A percentile compares a stretch with the other conserved stretches of the same genome.
phyloP scores from a whole-genome alignment of 2,113 vertebrate species.

The Rostratula benghalensis region DNA sequence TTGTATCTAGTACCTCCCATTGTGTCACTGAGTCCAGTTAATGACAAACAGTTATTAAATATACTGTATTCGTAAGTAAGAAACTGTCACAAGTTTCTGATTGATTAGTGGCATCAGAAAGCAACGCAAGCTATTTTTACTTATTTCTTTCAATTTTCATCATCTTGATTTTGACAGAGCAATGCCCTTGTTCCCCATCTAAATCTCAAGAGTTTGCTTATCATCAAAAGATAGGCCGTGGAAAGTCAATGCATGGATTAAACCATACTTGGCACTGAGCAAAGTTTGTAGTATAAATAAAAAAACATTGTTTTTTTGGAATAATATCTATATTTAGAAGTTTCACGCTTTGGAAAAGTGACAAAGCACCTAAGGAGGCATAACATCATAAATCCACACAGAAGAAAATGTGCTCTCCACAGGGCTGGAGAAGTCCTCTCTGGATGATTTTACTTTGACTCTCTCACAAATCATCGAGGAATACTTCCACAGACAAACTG shows the following conservation, averaged over 20 bases:
- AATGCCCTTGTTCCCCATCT: not conserved
- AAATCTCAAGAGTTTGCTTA: not conserved
- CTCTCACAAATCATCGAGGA: not conserved
- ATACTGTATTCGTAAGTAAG: not conserved
- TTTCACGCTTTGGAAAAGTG: not conserved
- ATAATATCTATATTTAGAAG: not conserved
- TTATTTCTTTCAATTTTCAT: not conserved
- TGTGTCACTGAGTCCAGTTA: not conserved
- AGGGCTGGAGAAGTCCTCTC: not conserved
- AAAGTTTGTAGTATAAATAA: not conserved
- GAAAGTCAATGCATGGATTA: not conserved
- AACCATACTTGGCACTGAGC: fast-evolving
- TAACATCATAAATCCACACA: not conserved
- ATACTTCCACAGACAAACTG: not conserved
- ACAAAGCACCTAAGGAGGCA: not conserved
- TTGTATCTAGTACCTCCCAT: not conserved
- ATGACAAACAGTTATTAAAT: not conserved
- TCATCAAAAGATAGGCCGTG: not conserved
- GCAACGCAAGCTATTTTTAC: not conserved
- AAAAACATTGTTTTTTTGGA: not conserved
- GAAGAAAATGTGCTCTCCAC: not conserved
- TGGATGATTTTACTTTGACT: not conserved
- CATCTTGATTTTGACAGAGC: not conserved
- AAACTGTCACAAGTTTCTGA: not conserved
- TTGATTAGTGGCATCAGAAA: not conserved